Base-by-base conservation (phyloP, 2,797 vertebrate species). In the Hirundo rustica region DNA sequence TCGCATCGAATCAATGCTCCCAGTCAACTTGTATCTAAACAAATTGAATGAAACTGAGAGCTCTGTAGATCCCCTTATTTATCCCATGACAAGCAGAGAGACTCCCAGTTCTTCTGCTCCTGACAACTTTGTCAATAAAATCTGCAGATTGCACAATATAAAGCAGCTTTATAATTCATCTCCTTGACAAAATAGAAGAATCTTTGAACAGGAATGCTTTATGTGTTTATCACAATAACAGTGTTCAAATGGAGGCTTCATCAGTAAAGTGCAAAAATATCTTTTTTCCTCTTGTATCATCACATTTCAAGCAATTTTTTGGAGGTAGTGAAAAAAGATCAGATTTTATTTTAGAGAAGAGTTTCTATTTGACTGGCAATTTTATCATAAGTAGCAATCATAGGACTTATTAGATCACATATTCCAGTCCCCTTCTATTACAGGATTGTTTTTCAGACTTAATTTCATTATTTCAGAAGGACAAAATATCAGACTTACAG, bases 111-210 rank as follows among this genome's bases (percentile, higher is more conserved):
- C 96, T 97, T 94, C 79, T 81, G 78, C 91, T 95, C 70, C 93
- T 97, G 97, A 98, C 97, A 97, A 93, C 92, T 97, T 97, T 97
- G 97, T 98, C 98, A 98, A 97, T 98, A 98, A 97, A 97, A 97
- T 97, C 95, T 95, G 88, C 91, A 96, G 90, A 94, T 78, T 82
- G 91, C 80, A 96, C 97, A 95, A 86, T 94, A 96, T 94, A 92
- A 95, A 96, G 96, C 97, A 97, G 94, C 97, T 98, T 98, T 97
- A 97, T 96, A 97, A 97, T 98, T 97, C 92, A 94, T 97, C 97
- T 98, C 97, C 82, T 89, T 97, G 97, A 97, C 97, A 96, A 85
- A 96, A 85, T 96, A 96, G 85, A 73, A 68, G 95, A 87, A 89
- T 71, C 96, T 97, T 93, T 82, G 92, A 91, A 79, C 78, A 90